Percentiles rank a stretch among this genome's conserved stretches.
Evolutionary conservation across 2,888 invertebrate species (phyloP).

Genomic region (Palloptera scutellata): DNA sequence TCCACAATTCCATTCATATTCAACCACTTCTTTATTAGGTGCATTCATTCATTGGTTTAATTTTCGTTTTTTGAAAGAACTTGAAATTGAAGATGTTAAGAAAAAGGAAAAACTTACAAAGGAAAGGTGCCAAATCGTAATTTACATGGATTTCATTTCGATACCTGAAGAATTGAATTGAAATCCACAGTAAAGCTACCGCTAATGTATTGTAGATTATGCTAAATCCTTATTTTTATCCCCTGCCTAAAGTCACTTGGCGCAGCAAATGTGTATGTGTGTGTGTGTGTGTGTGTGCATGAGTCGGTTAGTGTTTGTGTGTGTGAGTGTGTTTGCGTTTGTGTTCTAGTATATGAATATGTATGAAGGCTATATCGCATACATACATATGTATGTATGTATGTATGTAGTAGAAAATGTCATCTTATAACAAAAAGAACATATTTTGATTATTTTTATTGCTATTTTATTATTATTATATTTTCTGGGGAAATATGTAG

Average conservation of each 20-base stretch:
- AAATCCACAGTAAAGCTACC: constrained; percentile 65
- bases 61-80: no score
- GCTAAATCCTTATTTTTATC: constrained; percentile 59
- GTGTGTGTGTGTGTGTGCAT: constrained; percentile 30
- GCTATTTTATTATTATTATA: no score
- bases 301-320: constrained; percentile 24
- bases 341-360: constrained; percentile 17
- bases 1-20: no score
- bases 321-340: constrained; percentile 23
- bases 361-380: constrained; percentile 29
- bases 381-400: constrained; percentile 38
- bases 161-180: constrained; percentile 65
- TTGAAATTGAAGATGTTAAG: no score
- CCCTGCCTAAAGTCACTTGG: constrained; percentile 46
- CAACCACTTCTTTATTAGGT: no score
- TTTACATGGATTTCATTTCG: constrained; percentile 64
- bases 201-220: constrained; percentile 65
- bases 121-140: constrained; percentile 62
- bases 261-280: constrained; percentile 25
- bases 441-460: no score
- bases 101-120: no score
- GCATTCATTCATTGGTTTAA: no score
- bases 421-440: neutral
- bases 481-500: no score
- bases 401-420: neutral